These are phyloP conservation scores for Bos indicus DNA, from an alignment of 2,113 vertebrate genomes.

Conservation along the genomic window DNA sequence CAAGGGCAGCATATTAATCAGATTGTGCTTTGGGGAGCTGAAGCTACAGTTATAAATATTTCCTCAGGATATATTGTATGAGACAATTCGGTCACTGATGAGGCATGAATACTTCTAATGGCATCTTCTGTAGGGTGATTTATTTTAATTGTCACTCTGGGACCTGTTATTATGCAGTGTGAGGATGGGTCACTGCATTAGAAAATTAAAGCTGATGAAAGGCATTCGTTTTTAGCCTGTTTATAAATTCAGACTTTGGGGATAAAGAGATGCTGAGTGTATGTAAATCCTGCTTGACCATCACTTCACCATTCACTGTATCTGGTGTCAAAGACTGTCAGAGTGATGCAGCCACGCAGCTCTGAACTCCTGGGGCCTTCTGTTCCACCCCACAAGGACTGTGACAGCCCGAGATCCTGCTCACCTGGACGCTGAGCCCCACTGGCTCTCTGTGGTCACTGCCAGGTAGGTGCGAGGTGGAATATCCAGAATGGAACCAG, in stretches of 20 bases:
- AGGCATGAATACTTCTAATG: slow-evolving; percentile 90
- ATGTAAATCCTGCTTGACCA: slow-evolving; percentile 64
- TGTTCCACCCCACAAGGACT: fast-evolving
- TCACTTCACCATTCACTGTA: slow-evolving; percentile 35
- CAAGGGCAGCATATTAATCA: slow-evolving; percentile 59
- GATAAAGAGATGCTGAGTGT: slow-evolving; percentile 79
- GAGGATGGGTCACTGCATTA: slow-evolving; percentile 91
- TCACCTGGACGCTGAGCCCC: not conserved
- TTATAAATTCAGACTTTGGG: slow-evolving; percentile 87
- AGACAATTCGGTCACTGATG: slow-evolving; percentile 91
- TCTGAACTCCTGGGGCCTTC: not conserved
- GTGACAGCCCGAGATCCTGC: fast-evolving
- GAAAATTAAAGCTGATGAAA: slow-evolving; percentile 91
- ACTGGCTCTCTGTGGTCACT: not conserved
- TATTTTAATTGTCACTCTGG: slow-evolving; percentile 95
- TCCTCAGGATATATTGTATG: slow-evolving; percentile 86
- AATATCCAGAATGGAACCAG: not conserved
- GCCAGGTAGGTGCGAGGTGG: fast-evolving
- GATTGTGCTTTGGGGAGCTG: slow-evolving; percentile 44
- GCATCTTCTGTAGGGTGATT: slow-evolving; percentile 89
- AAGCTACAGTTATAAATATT: slow-evolving; percentile 65
- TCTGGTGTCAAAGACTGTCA: slow-evolving; percentile 11
- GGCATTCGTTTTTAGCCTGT: slow-evolving; percentile 88
- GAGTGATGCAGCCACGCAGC: not conserved
- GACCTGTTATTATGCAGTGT: slow-evolving; percentile 87